Percentiles rank a stretch among this genome's conserved stretches.
These are phyloP conservation scores for Galendromus occidentalis DNA, from an alignment of 1,140 invertebrate species.

Conservation along the genomic window DNA sequence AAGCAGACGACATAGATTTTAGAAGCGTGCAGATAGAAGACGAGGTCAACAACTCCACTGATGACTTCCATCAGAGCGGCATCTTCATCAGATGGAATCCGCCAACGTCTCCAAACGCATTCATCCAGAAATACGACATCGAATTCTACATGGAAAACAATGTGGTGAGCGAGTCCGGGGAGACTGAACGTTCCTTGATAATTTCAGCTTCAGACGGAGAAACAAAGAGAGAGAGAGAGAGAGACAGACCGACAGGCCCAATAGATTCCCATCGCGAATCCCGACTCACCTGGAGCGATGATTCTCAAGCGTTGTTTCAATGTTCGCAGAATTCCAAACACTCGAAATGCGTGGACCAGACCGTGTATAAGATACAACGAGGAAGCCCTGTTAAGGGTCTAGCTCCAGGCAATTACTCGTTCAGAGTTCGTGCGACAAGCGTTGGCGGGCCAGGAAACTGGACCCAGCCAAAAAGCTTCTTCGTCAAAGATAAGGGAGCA, in stretches of 20 bases:
- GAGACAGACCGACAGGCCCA: too few species aligned
- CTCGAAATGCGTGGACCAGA: slow-evolving; percentile 16
- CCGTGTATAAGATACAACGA: slow-evolving; percentile 27
- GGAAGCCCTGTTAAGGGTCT: slow-evolving; percentile 29
- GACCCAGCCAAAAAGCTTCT: slow-evolving; percentile 40
- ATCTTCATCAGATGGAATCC: slow-evolving; percentile 45
- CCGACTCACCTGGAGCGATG: too few species aligned
- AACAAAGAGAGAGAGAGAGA: too few species aligned
- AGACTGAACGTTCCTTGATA: too few species aligned
- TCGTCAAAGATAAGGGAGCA: slow-evolving; percentile 33
- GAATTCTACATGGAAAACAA: slow-evolving; percentile 34
- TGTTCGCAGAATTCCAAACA: too few species aligned
- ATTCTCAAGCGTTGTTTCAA: too few species aligned
- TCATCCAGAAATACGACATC: slow-evolving; percentile 59
- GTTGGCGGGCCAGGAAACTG: slow-evolving; percentile 50
- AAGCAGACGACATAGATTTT: slow-evolving; percentile 24
- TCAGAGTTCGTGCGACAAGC: slow-evolving; percentile 52
- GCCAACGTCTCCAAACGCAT: slow-evolving; percentile 59
- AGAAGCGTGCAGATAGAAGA: background rate
- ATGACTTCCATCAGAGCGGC: slow-evolving; percentile 24
- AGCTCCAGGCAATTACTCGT: slow-evolving; percentile 60
- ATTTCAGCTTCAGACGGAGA: too few species aligned
- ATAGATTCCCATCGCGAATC: too few species aligned
- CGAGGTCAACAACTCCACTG: background rate
- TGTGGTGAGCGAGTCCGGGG: background rate